These are phyloP conservation scores for Philereme vetulata DNA, from an alignment of 2,888 invertebrate species.

Conservation along the genomic window DNA sequence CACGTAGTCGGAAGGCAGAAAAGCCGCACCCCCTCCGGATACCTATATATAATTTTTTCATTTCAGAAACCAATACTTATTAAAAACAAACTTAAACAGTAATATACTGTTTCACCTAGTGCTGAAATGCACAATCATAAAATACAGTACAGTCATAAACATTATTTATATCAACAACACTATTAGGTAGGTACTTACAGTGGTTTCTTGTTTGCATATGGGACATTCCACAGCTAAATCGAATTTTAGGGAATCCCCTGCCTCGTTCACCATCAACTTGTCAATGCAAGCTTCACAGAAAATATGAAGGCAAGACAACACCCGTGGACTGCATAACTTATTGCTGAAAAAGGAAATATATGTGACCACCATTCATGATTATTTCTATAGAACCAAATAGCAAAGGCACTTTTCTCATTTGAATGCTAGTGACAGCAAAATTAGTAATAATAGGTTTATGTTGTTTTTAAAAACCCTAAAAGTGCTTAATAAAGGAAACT, in stretches of 20 bases:
- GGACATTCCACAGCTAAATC: constrained; percentile 89
- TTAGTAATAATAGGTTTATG: no score
- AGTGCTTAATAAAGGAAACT: no score
- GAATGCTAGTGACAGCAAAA: no score
- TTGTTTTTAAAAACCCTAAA: no score
- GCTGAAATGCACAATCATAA: neutral
- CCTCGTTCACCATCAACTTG: constrained; percentile 89
- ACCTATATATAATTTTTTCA: constrained; percentile 72
- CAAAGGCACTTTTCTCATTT: no score
- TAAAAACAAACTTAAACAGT: neutral
- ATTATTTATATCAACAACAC: no score
- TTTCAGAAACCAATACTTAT: neutral
- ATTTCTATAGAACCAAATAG: no score
- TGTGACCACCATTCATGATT: no score
- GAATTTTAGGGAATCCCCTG: constrained; percentile 86
- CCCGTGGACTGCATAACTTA: constrained; percentile 91
- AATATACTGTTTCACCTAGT: neutral
- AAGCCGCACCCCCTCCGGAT: constrained; percentile 89
- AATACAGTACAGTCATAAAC: no score
- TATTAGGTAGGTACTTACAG: no score
- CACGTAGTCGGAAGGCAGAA: constrained; percentile 93
- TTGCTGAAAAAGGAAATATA: constrained; percentile 75
- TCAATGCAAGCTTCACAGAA: constrained; percentile 97
- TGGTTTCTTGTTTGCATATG: constrained; percentile 93
- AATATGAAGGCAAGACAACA: constrained; percentile 96